Conservation (phyloP, 1,140 invertebrate species). For the Aphaenogaster ashmeadi region DNA sequence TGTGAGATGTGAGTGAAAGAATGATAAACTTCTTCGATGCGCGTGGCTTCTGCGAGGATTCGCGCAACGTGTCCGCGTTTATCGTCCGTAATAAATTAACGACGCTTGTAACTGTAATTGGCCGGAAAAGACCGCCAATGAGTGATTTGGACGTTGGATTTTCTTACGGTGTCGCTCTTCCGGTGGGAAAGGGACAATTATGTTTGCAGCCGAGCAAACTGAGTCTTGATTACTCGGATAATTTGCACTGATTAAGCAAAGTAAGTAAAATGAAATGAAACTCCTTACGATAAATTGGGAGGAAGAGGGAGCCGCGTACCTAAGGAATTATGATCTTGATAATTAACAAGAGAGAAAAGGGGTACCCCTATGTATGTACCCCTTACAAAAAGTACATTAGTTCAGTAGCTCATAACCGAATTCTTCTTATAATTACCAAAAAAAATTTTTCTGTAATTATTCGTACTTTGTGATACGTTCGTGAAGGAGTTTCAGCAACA, state of each 20-base stretch:
- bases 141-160: slow-evolving; percentile 13
- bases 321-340: background rate
- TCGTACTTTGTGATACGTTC: too few species aligned
- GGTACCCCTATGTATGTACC: too few species aligned
- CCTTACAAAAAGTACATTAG: background rate
- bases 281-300: background rate
- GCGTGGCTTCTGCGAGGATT: background rate
- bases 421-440: background rate
- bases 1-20: background rate
- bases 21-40: slow-evolving; percentile 11
- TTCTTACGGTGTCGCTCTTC: slow-evolving; percentile 26
- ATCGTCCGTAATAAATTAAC: slow-evolving; percentile 37
- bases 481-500: background rate
- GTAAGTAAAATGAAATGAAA: slow-evolving; percentile 10
- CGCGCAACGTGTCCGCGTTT: background rate
- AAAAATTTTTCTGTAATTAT: background rate
- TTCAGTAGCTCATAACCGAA: background rate
- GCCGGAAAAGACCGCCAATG: background rate
- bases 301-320: background rate
- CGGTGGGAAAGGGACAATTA: slow-evolving; percentile 3
- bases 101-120: slow-evolving; percentile 25
- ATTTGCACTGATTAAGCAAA: slow-evolving; percentile 18
- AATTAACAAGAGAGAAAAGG: background rate
- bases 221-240: slow-evolving; percentile 15
- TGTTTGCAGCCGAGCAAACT: background rate